phyloP scores from a whole-genome alignment of 2,888 invertebrate genomes.

The Blastobasis adustella region DNA sequence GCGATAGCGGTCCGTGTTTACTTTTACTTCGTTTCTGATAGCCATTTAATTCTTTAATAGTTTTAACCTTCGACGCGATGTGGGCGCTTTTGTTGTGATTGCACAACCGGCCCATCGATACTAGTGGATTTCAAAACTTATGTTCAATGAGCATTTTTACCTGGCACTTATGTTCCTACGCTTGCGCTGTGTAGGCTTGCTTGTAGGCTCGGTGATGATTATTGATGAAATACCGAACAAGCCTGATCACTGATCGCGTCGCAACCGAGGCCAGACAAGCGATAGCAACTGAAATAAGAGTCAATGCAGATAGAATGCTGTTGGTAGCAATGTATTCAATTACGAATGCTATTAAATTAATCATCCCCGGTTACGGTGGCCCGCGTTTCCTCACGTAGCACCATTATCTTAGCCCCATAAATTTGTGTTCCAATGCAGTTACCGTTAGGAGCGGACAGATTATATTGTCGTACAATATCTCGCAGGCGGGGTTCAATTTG shows the following conservation, averaged over 20 bases:
- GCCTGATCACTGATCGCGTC: no score
- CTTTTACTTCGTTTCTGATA: constrained; percentile 11
- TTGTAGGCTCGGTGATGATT: no score
- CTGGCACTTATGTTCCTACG: no score
- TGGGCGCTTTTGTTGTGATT: background rate
- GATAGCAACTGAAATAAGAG: no score
- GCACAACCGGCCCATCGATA: background rate
- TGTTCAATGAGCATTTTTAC: no score
- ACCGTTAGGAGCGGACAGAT: constrained; percentile 37
- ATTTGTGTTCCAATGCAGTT: constrained; percentile 30
- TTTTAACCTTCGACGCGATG: constrained; percentile 2
- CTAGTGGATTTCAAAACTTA: no score
- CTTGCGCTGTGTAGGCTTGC: no score
- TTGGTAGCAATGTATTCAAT: background rate
- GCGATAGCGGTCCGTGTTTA: background rate
- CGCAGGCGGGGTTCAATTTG: constrained; percentile 30
- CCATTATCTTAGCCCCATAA: constrained; percentile 31
- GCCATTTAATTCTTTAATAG: constrained; percentile 7
- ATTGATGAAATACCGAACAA: no score
- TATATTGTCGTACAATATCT: constrained; percentile 29
- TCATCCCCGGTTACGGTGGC: background rate
- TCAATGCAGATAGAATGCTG: no score
- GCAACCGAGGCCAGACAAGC: no score
- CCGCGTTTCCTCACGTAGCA: constrained; percentile 6
- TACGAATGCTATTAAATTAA: constrained; percentile 1